A percentile compares a stretch with the other conserved stretches of the same genome.
phyloP scores from a whole-genome alignment of 2,888 invertebrate species.

The Galeopsomyia nigrocyanea region DNA sequence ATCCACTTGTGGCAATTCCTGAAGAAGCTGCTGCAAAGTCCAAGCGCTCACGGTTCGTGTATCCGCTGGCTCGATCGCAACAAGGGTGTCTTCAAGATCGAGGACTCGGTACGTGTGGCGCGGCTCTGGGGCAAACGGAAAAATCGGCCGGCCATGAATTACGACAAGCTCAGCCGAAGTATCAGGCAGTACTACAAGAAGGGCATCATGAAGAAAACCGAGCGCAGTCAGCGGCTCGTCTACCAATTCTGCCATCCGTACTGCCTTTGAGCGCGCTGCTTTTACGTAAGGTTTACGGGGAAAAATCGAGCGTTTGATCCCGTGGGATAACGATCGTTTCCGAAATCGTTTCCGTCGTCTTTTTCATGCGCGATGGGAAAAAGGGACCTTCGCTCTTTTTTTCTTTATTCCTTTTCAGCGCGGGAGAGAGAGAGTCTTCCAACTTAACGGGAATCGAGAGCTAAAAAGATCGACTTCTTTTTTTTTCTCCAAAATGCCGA shows the following conservation, averaged over 20 bases:
- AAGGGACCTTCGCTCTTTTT: conserved; percentile 3
- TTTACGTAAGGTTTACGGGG: no score
- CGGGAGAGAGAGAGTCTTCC: no score
- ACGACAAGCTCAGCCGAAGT: conserved; percentile 97
- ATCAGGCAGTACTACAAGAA: conserved; percentile 99
- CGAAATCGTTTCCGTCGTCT: neutral
- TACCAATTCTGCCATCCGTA: conserved; percentile 99
- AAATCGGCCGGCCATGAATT: conserved; percentile 99
- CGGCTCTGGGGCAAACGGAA: conserved; percentile 97
- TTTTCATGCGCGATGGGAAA: neutral
- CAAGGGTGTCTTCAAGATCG: conserved; percentile 98
- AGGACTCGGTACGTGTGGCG: conserved; percentile 98
- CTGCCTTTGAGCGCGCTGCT: conserved; percentile 48
- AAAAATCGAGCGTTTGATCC: neutral
- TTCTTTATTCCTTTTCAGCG: neutral
- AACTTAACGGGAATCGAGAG: no score
- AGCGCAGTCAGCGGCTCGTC: conserved; percentile 96
- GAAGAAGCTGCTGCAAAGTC: conserved; percentile 92
- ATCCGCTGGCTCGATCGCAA: conserved; percentile 97
- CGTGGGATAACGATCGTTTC: neutral
- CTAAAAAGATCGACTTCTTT: no score
- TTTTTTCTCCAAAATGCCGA: neutral
- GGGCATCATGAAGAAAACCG: conserved; percentile 99
- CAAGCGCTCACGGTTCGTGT: conserved; percentile 91
- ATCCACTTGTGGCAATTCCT: conserved; percentile 99